phyloP scores from a whole-genome alignment of 2,797 vertebrate species.

The Myotis findleyi region DNA sequence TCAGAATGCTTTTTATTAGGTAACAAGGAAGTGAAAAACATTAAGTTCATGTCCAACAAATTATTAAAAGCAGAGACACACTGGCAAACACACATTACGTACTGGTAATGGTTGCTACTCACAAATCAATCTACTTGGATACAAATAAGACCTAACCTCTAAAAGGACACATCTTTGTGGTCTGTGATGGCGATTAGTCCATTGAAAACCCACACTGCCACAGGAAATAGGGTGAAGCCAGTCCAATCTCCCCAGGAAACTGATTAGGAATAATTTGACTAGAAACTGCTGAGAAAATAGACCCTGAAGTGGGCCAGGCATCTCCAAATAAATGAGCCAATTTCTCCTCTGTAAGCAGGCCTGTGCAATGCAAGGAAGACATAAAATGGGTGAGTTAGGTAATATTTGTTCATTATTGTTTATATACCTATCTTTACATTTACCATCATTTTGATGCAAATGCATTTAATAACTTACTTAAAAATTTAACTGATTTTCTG shows the following conservation, averaged over 20 bases:
- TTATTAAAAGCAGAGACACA: conserved; percentile 54
- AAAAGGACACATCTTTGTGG: conserved; percentile 35
- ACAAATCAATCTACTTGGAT: conserved; percentile 62
- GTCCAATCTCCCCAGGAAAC: conserved; percentile 70
- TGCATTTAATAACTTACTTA: background rate
- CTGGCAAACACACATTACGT: background rate
- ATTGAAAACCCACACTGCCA: conserved; percentile 40
- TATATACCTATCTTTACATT: background rate
- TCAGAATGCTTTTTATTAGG: conserved; percentile 7
- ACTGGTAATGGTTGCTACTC: background rate
- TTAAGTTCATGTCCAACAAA: conserved; percentile 1
- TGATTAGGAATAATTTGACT: conserved; percentile 74
- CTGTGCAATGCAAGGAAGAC: conserved; percentile 39
- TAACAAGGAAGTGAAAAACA: conserved; percentile 53
- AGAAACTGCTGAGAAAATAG: conserved; percentile 74
- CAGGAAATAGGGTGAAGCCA: conserved; percentile 72
- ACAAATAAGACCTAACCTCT: background rate
- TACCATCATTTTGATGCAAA: conserved; percentile 55
- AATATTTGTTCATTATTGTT: conserved; percentile 36
- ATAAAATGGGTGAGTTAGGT: background rate
- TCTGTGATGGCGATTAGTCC: conserved; percentile 65
- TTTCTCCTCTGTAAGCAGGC: conserved; percentile 65
- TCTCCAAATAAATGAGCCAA: conserved; percentile 68
- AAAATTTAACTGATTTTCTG: conserved; percentile 56
- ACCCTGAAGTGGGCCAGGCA: conserved; percentile 59